Conservation (phyloP, 2,113 vertebrate genomes). For the Gobius niger region DNA sequence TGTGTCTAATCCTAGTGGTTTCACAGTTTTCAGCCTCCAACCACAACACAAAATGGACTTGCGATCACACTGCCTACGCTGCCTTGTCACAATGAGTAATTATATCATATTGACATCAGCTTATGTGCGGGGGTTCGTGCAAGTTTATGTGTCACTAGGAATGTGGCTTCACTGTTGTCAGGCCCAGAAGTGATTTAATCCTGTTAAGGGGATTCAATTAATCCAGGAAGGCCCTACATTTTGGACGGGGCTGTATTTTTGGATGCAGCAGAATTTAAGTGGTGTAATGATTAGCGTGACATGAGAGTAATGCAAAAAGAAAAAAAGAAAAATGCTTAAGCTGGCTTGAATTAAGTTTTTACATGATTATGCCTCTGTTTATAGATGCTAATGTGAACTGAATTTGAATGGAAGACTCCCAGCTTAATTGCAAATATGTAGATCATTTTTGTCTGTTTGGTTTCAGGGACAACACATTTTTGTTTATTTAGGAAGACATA, state of each 20-base stretch:
- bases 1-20: slow-evolving; percentile 41
- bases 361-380: not conserved
- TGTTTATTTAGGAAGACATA: no score
- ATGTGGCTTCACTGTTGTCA: slow-evolving; percentile 30
- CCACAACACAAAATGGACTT: slow-evolving; percentile 54
- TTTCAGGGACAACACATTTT: not conserved
- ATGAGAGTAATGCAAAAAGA: not conserved
- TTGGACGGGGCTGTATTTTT: slow-evolving; percentile 42
- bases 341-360: not conserved
- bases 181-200: slow-evolving; percentile 45
- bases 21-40: slow-evolving; percentile 60
- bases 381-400: not conserved
- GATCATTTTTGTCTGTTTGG: not conserved
- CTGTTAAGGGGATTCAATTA: slow-evolving; percentile 49
- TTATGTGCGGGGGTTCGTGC: slow-evolving; percentile 52
- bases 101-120: slow-evolving; percentile 63
- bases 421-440: not conserved
- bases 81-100: slow-evolving; percentile 61
- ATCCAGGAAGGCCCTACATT: slow-evolving; percentile 53
- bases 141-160: slow-evolving; percentile 28
- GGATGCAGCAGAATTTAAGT: slow-evolving; percentile 32
- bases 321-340: not conserved
- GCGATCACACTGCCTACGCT: slow-evolving; percentile 60
- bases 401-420: not conserved
- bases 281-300: slow-evolving; percentile 14